These are phyloP conservation scores for Drosophila yakuba DNA, from an alignment of 1,140 invertebrate genomes.

Conservation along the genomic window DNA sequence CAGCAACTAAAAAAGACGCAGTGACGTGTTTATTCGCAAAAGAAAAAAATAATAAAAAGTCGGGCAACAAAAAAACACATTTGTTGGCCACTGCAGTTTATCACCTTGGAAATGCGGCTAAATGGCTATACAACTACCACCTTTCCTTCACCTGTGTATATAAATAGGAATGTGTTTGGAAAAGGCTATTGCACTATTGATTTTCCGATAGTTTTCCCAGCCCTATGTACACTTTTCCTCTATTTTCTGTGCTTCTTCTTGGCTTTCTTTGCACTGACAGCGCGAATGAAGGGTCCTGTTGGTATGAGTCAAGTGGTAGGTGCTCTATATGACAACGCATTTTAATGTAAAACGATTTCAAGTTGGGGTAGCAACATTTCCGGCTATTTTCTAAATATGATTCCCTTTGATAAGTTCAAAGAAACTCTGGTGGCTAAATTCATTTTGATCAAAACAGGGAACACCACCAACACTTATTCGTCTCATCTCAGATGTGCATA, in stretches of 20 bases:
- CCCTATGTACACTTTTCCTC: conserved; percentile 12
- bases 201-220: conserved; percentile 45
- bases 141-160: too few species aligned
- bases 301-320: too few species aligned
- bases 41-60: background rate
- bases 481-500: background rate
- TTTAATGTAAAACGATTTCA: too few species aligned
- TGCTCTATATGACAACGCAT: too few species aligned
- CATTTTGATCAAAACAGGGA: too few species aligned
- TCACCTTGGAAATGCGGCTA: background rate
- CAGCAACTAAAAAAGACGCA: background rate
- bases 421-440: too few species aligned
- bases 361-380: too few species aligned
- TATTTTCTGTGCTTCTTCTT: background rate
- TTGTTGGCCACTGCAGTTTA: conserved; percentile 1
- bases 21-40: background rate
- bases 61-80: too few species aligned
- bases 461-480: background rate
- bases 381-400: too few species aligned
- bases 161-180: background rate
- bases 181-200: conserved; percentile 74
- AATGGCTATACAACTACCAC: background rate
- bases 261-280: background rate
- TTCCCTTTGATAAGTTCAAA: too few species aligned
- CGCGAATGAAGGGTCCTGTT: background rate